Evolutionary conservation across 2,797 vertebrate genomes (phyloP).

Genomic region (Sylvia borin): DNA sequence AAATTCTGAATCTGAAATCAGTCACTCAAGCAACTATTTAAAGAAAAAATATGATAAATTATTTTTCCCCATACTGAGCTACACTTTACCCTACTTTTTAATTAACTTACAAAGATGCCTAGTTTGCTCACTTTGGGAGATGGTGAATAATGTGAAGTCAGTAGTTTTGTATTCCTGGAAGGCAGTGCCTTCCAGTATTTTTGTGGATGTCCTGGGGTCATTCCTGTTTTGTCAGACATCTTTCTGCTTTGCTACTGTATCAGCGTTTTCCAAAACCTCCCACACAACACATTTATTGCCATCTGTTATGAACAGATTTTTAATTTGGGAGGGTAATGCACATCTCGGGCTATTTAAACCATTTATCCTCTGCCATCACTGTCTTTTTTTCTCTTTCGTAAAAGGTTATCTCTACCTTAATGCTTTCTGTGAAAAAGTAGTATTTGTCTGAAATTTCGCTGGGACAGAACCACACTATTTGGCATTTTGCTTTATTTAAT

Average conservation of each 20-base stretch:
- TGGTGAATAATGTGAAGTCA: conserved; percentile 11
- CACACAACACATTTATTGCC: background rate
- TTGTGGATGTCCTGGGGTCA: background rate
- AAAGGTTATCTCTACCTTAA: background rate
- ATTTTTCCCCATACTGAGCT: background rate
- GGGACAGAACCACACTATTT: background rate
- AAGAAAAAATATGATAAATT: background rate
- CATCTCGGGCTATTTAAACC: background rate
- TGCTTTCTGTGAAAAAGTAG: background rate
- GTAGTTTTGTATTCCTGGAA: conserved; percentile 24
- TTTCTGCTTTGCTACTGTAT: background rate
- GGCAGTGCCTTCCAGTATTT: background rate
- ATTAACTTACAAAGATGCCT: conserved; percentile 25
- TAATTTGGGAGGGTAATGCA: background rate
- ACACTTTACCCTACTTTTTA: background rate
- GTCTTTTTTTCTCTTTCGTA: background rate
- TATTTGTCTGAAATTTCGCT: background rate
- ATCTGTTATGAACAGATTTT: conserved; percentile 10
- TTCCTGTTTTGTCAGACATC: conserved; percentile 52
- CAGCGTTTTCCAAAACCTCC: conserved; percentile 27
- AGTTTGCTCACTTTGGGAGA: background rate
- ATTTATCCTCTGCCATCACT: background rate
- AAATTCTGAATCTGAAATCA: background rate
- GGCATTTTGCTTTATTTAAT: background rate
- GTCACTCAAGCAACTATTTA: background rate